Conservation (phyloP, 2,888 invertebrate species). For the Diaperis boleti region DNA sequence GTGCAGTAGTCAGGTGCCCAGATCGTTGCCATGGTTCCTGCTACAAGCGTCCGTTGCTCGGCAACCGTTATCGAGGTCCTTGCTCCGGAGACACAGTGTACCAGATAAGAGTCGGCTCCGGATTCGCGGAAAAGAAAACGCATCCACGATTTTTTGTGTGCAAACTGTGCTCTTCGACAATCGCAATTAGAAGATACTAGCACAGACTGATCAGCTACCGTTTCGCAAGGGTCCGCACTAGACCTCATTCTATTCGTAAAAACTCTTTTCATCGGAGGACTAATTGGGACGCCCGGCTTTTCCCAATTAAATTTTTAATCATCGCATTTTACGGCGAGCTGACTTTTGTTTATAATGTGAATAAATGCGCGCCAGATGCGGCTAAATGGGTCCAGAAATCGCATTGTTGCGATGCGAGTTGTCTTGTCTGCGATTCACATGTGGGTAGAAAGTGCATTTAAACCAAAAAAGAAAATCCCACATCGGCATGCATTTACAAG, state of each 20-base stretch:
- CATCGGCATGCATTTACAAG: conserved; percentile 26
- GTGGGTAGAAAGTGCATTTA: conserved; percentile 1
- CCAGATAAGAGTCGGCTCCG: conserved; percentile 58
- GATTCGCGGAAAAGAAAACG: conserved; percentile 7
- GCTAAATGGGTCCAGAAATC: not conserved
- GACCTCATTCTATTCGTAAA: too few species aligned
- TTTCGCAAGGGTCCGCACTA: too few species aligned
- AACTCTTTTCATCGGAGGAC: not conserved
- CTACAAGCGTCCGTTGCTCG: conserved; percentile 65
- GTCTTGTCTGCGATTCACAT: conserved; percentile 5
- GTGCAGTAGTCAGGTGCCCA: conserved; percentile 50
- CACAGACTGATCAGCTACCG: too few species aligned
- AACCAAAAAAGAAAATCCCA: conserved; percentile 6
- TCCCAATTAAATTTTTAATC: conserved; percentile 14
- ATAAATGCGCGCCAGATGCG: conserved; percentile 15
- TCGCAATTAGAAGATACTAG: too few species aligned
- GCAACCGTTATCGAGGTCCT: conserved; percentile 66
- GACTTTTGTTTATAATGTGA: conserved; percentile 8
- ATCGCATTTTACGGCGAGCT: not conserved
- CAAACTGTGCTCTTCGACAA: too few species aligned
- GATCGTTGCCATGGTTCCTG: conserved; percentile 61
- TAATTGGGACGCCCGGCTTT: not conserved
- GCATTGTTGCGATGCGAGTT: conserved; percentile 4
- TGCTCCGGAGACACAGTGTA: conserved; percentile 73
- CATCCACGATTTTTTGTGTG: too few species aligned